Percentiles rank a stretch among this genome's conserved stretches.
phyloP scores from a whole-genome alignment of 1,140 invertebrate species.

The Caerostris darwini region DNA sequence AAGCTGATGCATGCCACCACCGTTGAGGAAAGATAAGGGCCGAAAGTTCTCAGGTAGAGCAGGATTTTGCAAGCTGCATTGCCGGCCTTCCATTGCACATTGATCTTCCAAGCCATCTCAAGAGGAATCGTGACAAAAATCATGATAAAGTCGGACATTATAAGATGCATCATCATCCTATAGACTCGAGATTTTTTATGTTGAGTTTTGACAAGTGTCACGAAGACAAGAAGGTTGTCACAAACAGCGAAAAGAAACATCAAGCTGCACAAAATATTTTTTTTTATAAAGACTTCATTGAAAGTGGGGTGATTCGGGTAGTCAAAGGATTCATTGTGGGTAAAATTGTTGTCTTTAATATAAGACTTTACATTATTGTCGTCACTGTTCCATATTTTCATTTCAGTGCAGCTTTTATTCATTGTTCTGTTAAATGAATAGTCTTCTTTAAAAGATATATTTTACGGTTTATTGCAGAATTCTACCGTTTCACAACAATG shows the following conservation, averaged over 20 bases:
- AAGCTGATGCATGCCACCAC: conserved; percentile 90
- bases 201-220: conserved; percentile 87
- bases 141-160: conserved; percentile 89
- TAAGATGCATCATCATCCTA: conserved; percentile 89
- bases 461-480: too few relatives aligned
- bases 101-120: conserved; percentile 89
- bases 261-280: too few relatives aligned
- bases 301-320: too few relatives aligned
- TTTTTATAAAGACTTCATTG: too few relatives aligned
- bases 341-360: too few relatives aligned
- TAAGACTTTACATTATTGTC: too few relatives aligned
- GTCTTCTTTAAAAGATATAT: too few relatives aligned
- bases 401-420: too few relatives aligned
- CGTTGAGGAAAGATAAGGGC: conserved; percentile 90
- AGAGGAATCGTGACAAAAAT: conserved; percentile 90
- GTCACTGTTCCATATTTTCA: too few relatives aligned
- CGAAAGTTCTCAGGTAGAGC: conserved; percentile 89
- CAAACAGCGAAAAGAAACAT: conserved; percentile 85
- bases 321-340: too few relatives aligned
- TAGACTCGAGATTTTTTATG: conserved; percentile 88
- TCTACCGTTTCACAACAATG: too few relatives aligned
- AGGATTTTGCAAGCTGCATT: conserved; percentile 89
- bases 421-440: too few relatives aligned
- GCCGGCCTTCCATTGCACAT: conserved; percentile 89
- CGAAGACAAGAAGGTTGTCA: conserved; percentile 89